These are phyloP conservation scores for Rugalucina vietnamica DNA, from an alignment of 2,888 invertebrate species.

Conservation along the genomic window DNA sequence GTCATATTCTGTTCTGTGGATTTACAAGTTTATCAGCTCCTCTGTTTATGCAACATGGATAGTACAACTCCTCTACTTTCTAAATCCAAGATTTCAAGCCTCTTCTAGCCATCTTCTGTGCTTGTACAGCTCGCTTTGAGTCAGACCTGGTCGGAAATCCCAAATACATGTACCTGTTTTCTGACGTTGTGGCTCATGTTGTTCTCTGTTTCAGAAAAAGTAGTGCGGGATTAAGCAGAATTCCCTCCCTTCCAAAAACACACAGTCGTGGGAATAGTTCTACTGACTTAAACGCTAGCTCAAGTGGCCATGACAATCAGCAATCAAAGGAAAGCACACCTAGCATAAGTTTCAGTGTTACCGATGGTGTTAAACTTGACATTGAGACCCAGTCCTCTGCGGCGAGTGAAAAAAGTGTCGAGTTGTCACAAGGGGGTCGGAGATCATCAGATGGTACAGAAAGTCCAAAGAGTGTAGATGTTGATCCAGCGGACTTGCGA, in stretches of 20 bases:
- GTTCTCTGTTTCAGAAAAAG: conserved; percentile 42
- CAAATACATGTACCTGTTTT: too few species aligned
- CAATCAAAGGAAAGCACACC: conserved; percentile 34
- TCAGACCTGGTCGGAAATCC: too few species aligned
- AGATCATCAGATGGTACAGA: conserved; percentile 54
- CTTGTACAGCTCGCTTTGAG: too few species aligned
- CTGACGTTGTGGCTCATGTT: too few species aligned
- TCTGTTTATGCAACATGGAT: too few species aligned
- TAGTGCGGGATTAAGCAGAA: conserved; percentile 15
- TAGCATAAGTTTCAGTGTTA: conserved; percentile 30
- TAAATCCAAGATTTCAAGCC: too few species aligned
- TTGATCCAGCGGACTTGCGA: conserved; percentile 38
- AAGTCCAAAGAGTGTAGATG: conserved; percentile 38
- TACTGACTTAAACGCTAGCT: conserved; percentile 11
- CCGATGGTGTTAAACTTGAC: neutral
- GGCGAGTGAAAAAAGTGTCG: neutral
- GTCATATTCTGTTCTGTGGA: too few species aligned
- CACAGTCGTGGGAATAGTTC: conserved; percentile 12
- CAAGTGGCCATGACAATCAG: conserved; percentile 20
- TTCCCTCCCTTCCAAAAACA: neutral
- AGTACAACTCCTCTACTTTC: too few species aligned
- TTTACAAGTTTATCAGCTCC: too few species aligned
- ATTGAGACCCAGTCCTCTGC: neutral
- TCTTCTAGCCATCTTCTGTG: too few species aligned
- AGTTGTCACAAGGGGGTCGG: neutral